Evolutionary conservation across 2,888 invertebrate species (phyloP), one percentile per base, ranked within the genome.

Genomic region (Athalia rosae): DNA sequence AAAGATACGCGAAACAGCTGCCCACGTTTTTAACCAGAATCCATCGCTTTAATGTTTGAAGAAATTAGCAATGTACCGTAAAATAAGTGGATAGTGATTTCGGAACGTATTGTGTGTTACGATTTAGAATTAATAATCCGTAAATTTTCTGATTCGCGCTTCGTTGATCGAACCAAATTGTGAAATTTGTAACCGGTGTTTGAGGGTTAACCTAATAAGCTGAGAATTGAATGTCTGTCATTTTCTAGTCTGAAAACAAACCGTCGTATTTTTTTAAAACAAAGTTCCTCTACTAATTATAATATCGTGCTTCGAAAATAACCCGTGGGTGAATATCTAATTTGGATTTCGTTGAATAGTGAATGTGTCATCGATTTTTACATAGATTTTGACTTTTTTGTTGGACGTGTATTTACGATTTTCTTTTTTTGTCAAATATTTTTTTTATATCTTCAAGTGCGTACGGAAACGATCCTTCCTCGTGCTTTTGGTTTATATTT

Each of bases 1-100:
- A 61, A 62, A 74, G 74, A 61, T 58, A 61, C 61, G 61, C 61
- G 62, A 48, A 71, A 58, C 69, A 69, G 56, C 58, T 13, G n/a
- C 48, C 15, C 47, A 62, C 50, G 41, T 62, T 41, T 74, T 50
- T 74, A 62, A 74, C 8, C 15, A 13, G 13, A 13, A 13, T 13
- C 15, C 15, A 61, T 69, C 48, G 53, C 28, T 53, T 56, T 56
- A 15, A 13, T 48, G 48, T 48, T 50, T 28, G 47, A 66, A 15
- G 63, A 63, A 47, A 47, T 63, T 2, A 11, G 13, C 45, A 0
- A 45, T 59, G 13, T 59, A 11, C 45, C 41, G 43, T 41, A 11
- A 6, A 5, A 43, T 63, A n/a, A 63, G 8, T 45, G 7, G 45
- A n/a, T 45, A 13, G 43, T 45, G 13, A n/a, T 63, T 43, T n/a